Evolutionary conservation across 2,797 vertebrate genomes (phyloP).

Genomic region (Miichthys miiuy): DNA sequence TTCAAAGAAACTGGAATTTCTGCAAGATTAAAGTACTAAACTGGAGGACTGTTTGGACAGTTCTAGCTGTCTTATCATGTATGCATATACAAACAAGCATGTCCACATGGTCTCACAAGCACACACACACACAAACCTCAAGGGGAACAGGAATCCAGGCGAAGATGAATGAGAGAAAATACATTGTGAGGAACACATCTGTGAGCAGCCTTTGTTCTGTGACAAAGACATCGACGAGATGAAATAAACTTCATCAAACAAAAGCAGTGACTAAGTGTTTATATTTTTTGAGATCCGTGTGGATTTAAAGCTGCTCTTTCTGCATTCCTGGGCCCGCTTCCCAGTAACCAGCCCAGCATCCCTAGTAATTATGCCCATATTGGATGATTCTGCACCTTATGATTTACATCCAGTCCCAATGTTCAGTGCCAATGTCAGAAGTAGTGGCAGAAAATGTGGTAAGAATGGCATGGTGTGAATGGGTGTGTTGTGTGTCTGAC

Average conservation of each 20-base stretch:
- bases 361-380: background rate
- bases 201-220: background rate
- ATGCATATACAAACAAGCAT: constrained; percentile 44
- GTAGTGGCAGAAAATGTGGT: background rate
- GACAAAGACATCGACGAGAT: background rate
- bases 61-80: constrained; percentile 42
- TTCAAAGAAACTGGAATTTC: constrained; percentile 62
- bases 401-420: background rate
- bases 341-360: background rate
- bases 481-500: background rate
- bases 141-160: background rate
- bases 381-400: background rate
- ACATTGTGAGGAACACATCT: background rate
- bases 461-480: background rate
- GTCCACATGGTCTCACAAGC: constrained; percentile 19
- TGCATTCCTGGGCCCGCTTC: background rate
- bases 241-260: background rate
- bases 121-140: constrained; percentile 13
- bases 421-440: background rate
- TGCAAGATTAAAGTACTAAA: constrained; percentile 61
- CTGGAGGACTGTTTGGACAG: constrained; percentile 47
- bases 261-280: background rate
- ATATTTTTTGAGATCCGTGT: background rate
- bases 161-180: background rate
- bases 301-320: background rate